Conservation (phyloP, 1,140 invertebrate genomes). For the Drosophila busckii region DNA sequence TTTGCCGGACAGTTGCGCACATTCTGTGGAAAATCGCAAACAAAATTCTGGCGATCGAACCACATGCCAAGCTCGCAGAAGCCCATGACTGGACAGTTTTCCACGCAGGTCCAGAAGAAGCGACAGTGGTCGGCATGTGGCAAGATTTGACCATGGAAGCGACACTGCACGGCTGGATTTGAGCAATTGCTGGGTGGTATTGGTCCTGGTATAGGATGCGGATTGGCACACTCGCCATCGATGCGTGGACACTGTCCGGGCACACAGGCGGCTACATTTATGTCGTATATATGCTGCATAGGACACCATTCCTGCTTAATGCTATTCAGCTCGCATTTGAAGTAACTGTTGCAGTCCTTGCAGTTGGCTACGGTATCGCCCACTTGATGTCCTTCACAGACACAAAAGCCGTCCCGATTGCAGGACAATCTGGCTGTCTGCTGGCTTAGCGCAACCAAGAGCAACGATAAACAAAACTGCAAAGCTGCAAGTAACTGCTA, state of each 20-base stretch:
- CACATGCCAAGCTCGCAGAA: constrained; percentile 53
- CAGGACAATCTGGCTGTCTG: not conserved
- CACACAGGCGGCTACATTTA: constrained; percentile 3
- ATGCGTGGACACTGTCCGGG: constrained; percentile 32
- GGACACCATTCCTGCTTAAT: constrained; percentile 10
- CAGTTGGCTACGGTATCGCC: constrained; percentile 34
- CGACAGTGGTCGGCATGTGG: constrained; percentile 42
- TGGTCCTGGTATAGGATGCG: not conserved
- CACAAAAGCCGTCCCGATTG: constrained; percentile 8
- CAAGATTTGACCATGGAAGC: constrained; percentile 31
- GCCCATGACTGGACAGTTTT: constrained; percentile 26
- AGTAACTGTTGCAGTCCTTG: constrained; percentile 40
- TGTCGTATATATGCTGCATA: constrained; percentile 14
- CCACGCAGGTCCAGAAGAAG: constrained; percentile 40
- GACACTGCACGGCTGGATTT: constrained; percentile 19
- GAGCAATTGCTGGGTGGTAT: not conserved
- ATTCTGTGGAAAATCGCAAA: constrained; percentile 33
- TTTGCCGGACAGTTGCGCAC: constrained; percentile 46
- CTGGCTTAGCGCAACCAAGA: not conserved
- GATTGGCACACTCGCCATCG: constrained; percentile 1
- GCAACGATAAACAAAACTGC: constrained; percentile 11
- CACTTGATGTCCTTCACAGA: constrained; percentile 22
- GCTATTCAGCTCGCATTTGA: constrained; percentile 13
- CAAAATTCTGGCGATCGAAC: constrained; percentile 38
- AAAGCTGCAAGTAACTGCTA: constrained; percentile 11